Evolutionary conservation across 92 coral and sea anemone species (phyloP), one percentile per base, ranked within the genome.

Genomic region (Nematostella vectensis): DNA sequence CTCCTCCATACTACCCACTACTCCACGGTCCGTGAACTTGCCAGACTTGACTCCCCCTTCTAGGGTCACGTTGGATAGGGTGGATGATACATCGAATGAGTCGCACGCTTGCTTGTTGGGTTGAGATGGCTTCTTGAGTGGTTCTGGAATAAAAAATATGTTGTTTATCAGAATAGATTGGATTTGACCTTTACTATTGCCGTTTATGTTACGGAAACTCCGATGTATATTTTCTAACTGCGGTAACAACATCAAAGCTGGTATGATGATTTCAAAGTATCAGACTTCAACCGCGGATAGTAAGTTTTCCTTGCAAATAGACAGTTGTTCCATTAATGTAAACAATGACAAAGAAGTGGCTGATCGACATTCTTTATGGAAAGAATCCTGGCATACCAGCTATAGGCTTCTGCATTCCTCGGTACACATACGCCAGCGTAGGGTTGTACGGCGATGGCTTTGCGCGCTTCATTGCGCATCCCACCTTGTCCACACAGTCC

Each of bases 1-100:
- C 56, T 89, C 91, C 26, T 71, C 67, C 80, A 86, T 74, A 62
- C 60, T 61, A 18, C 74, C 55, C 40, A 89, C 96, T 25, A 64
- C 72, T 31, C 97, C 97, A 64, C 76, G 81, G 67, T 89, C 87
- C 13, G 85, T 74, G 53, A 89, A 85, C 29, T 71, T 72, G 18
- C 97, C 96, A 9, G 97, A 70, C 64, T 75, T 81, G 0, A 89
- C 60, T 18, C 97, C 97, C 3, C 95, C 95, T 2, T 71, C 65
- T 15, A 89, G 82, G 3, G 94, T 81, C 51, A 85, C 91, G 69
- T 89, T 89, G 47, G 61, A 68, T 19, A 77, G 65, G 24, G 89
- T 77, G 55, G 78, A 62, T 50, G 88, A 77, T 31, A 85, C 72
- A 26, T 58, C 57, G 6, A 55, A 54, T 42, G 63, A 31, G 27